A percentile compares a stretch with the other conserved stretches of the same genome.
phyloP scores from a whole-genome alignment of 2,888 invertebrate genomes.

The Pandemis cinnamomeana region DNA sequence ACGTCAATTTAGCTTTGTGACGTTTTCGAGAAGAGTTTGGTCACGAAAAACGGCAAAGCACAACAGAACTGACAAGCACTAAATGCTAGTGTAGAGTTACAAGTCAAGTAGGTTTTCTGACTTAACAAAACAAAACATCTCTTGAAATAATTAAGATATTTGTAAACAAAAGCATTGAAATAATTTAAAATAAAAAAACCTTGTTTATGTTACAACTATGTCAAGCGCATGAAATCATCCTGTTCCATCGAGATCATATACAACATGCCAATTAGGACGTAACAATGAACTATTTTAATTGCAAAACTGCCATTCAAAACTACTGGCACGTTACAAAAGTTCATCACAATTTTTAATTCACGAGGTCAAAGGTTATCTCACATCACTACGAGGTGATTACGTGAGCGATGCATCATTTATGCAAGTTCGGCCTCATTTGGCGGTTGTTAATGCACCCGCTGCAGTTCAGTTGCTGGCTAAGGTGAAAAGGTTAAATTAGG shows the following conservation, averaged over 20 bases:
- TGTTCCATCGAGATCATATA: not conserved
- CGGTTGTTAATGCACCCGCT: slow-evolving; percentile 64
- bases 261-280: slow-evolving; percentile 2
- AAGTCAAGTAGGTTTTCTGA: too few relatives aligned
- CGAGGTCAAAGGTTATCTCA: slow-evolving; percentile 22
- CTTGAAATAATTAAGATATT: too few relatives aligned
- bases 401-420: slow-evolving; percentile 78
- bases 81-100: too few relatives aligned
- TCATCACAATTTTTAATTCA: slow-evolving; percentile 14
- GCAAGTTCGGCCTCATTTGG: slow-evolving; percentile 78
- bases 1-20: too few relatives aligned
- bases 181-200: too few relatives aligned
- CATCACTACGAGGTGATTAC: slow-evolving; percentile 65
- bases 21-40: too few relatives aligned
- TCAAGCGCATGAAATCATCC: not conserved
- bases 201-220: too few relatives aligned
- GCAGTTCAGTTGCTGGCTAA: slow-evolving; percentile 11
- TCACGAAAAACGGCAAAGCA: too few relatives aligned
- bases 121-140: too few relatives aligned
- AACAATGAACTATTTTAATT: not conserved
- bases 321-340: not conserved
- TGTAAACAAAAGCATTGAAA: too few relatives aligned
- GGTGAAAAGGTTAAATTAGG: not conserved
- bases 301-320: slow-evolving; percentile 4
- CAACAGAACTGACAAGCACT: too few relatives aligned